phyloP scores from a whole-genome alignment of 2,797 vertebrate genomes.

The Harpagifer antarcticus region DNA sequence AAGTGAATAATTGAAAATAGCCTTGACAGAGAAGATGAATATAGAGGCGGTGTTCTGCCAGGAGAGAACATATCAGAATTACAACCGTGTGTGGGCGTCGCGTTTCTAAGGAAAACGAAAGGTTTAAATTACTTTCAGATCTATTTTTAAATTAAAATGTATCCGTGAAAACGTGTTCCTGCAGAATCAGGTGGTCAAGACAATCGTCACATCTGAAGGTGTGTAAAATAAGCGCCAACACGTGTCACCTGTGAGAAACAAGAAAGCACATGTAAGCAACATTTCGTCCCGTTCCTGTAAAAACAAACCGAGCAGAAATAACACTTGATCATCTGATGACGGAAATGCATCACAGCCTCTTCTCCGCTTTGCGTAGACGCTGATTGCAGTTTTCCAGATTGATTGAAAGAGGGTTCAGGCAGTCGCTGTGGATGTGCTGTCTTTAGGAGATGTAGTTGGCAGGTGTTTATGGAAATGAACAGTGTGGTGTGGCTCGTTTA shows the following conservation, averaged over 20 bases:
- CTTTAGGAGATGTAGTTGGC: not conserved
- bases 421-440: not conserved
- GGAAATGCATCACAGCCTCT: not conserved
- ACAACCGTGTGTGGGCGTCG: not conserved
- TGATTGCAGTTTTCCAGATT: constrained; percentile 6
- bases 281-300: not conserved
- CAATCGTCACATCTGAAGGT: not conserved
- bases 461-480: too few relatives aligned
- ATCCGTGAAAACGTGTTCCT: not conserved
- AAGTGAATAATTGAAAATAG: not conserved
- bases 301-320: not conserved
- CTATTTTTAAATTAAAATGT: not conserved
- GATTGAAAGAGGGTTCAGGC: not conserved
- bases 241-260: not conserved
- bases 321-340: not conserved
- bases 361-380: not conserved
- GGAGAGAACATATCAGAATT: constrained; percentile 22
- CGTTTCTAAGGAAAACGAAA: constrained; percentile 14
- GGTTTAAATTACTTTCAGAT: constrained; percentile 27
- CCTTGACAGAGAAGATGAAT: constrained; percentile 13
- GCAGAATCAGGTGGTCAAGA: not conserved
- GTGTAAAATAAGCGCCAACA: too few relatives aligned
- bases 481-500: too few relatives aligned
- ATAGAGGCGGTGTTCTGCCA: constrained; percentile 4
- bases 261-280: not conserved